These are phyloP conservation scores for Battus philenor DNA, from an alignment of 1,140 invertebrate genomes.

Conservation along the genomic window DNA sequence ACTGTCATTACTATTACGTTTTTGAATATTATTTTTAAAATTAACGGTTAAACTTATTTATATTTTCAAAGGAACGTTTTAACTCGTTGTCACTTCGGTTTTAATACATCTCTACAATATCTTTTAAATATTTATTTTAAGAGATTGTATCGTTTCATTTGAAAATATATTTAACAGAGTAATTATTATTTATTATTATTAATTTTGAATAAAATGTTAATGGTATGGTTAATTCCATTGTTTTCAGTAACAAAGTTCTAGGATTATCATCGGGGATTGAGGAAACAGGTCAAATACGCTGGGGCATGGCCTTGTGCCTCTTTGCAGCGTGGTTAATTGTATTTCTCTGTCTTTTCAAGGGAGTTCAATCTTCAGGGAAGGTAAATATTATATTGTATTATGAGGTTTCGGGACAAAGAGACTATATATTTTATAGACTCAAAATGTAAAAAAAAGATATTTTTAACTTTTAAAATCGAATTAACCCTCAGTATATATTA, in stretches of 20 bases:
- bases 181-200: not conserved
- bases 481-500: too few species aligned
- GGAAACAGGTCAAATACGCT: constrained; percentile 81
- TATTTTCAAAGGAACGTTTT: not conserved
- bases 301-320: constrained; percentile 82
- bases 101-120: not conserved
- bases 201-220: too few species aligned
- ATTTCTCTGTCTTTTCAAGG: constrained; percentile 88
- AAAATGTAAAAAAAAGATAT: too few species aligned
- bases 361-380: constrained; percentile 90
- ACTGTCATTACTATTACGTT: too few species aligned
- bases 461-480: too few species aligned
- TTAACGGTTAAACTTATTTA: not conserved
- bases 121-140: not conserved
- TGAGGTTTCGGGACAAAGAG: too few species aligned
- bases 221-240: too few species aligned
- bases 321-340: constrained; percentile 88
- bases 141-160: constrained; percentile 5
- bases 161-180: not conserved
- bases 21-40: too few species aligned
- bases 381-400: constrained; percentile 45
- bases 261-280: constrained; percentile 85
- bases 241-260: constrained; percentile 82
- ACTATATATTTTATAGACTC: too few species aligned
- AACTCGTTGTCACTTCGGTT: not conserved